Conservation (phyloP, 2,888 invertebrate genomes). For the Polydrusus pterygomalis region DNA sequence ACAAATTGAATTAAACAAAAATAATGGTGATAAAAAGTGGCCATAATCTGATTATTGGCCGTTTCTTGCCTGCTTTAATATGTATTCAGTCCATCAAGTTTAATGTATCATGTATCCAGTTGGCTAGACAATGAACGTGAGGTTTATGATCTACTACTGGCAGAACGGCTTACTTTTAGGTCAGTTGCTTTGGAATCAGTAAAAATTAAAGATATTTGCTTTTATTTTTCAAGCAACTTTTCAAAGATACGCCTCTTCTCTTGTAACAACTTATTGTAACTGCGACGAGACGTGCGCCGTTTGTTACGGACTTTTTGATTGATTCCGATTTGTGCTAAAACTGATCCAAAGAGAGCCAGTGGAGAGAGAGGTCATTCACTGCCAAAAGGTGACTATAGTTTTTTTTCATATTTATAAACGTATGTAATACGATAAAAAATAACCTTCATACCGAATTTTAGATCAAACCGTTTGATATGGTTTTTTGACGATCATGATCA, state of each 20-base stretch:
- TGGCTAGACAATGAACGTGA: constrained; percentile 15
- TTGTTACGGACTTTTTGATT: not conserved
- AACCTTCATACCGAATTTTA: constrained; percentile 45
- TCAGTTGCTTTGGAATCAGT: not conserved
- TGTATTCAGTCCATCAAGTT: too few relatives aligned
- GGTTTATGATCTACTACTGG: constrained; percentile 26
- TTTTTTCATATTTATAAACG: constrained; percentile 37
- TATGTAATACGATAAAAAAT: constrained; percentile 38
- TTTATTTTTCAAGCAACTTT: too few relatives aligned
- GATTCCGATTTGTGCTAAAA: not conserved
- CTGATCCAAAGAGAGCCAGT: not conserved
- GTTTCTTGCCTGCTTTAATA: constrained; percentile 19
- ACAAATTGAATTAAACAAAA: too few relatives aligned
- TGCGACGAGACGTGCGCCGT: too few relatives aligned
- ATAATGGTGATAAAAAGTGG: too few relatives aligned
- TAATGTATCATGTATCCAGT: constrained; percentile 22
- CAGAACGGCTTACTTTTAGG: not conserved
- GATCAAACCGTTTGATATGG: constrained; percentile 43
- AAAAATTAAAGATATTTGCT: not conserved
- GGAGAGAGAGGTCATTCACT: constrained; percentile 40
- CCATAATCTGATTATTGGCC: constrained; percentile 17
- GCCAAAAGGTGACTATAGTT: constrained; percentile 41
- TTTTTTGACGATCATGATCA: constrained; percentile 31
- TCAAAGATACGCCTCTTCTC: not conserved
- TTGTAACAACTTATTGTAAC: too few relatives aligned